Percentiles rank a stretch among this genome's conserved stretches.
Evolutionary conservation across 2,888 invertebrate genomes (phyloP).

Genomic region (Spodoptera picta): DNA sequence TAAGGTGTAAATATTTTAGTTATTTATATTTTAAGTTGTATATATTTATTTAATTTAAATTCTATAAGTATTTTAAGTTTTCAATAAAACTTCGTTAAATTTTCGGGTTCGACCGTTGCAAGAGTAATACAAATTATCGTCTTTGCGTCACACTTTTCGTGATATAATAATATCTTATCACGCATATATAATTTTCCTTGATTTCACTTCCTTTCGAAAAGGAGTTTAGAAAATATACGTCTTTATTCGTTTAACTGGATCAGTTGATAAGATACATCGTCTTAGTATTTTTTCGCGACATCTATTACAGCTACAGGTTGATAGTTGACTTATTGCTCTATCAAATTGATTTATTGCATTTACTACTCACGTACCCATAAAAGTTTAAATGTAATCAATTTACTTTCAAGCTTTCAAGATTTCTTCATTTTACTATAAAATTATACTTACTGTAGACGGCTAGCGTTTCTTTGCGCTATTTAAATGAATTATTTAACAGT

Average conservation of each 20-base stretch:
- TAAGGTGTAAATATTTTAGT: too few relatives aligned
- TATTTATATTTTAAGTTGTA: too few relatives aligned
- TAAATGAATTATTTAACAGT: too few relatives aligned
- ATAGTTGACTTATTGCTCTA: constrained; percentile 1
- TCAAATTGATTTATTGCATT: neutral
- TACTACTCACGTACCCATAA: neutral
- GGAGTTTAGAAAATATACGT: neutral
- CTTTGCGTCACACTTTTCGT: neutral
- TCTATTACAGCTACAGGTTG: constrained; percentile 1
- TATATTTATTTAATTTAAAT: too few relatives aligned
- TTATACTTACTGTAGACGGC: too few relatives aligned
- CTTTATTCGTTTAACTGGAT: neutral
- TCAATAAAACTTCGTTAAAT: too few relatives aligned
- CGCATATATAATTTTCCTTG: too few relatives aligned
- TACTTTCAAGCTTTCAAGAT: constrained; percentile 1
- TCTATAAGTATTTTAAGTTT: too few relatives aligned
- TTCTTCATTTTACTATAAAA: constrained; percentile 3
- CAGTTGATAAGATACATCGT: neutral
- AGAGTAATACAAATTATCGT: neutral
- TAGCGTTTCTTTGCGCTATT: too few relatives aligned
- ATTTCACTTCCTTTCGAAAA: too few relatives aligned
- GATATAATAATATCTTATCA: too few relatives aligned
- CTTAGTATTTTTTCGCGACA: neutral
- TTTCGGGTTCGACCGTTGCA: too few relatives aligned
- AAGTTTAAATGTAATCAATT: neutral